Percentiles rank a stretch among this genome's conserved stretches.
phyloP scores from a whole-genome alignment of 2,888 invertebrate genomes.

The Ferdinandea cuprea region DNA sequence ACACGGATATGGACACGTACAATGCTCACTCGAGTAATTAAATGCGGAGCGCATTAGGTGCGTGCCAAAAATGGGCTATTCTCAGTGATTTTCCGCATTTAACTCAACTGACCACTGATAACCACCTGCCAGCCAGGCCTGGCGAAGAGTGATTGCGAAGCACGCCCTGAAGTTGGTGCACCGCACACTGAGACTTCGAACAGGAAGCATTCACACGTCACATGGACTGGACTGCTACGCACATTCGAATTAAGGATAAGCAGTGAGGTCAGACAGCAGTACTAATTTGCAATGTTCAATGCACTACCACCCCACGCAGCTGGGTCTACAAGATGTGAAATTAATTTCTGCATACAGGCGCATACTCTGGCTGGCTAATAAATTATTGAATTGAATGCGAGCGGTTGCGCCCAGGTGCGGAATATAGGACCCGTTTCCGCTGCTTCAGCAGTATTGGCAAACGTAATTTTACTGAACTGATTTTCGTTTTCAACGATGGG shows the following conservation, averaged over 20 bases:
- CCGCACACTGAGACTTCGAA: slow-evolving; percentile 14
- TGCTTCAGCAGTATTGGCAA: slow-evolving; percentile 42
- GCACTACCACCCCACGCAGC: background rate
- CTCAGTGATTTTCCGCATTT: slow-evolving; percentile 72
- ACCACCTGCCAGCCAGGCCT: slow-evolving; percentile 60
- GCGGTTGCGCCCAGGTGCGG: slow-evolving; percentile 69
- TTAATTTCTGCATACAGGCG: slow-evolving; percentile 56
- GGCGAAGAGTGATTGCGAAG: slow-evolving; percentile 61
- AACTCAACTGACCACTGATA: slow-evolving; percentile 71
- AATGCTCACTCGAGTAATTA: slow-evolving; percentile 69
- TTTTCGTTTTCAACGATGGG: slow-evolving; percentile 36
- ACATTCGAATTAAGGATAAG: slow-evolving; percentile 49
- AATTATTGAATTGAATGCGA: slow-evolving; percentile 67
- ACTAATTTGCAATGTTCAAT: slow-evolving; percentile 62
- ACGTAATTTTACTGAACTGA: slow-evolving; percentile 60
- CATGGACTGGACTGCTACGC: slow-evolving; percentile 48
- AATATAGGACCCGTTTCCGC: slow-evolving; percentile 70
- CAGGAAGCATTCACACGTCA: slow-evolving; percentile 54
- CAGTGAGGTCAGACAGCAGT: slow-evolving; percentile 44
- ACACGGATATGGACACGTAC: slow-evolving; percentile 46
- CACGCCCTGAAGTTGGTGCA: slow-evolving; percentile 49
- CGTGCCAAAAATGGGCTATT: slow-evolving; percentile 71
- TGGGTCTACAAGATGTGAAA: slow-evolving; percentile 61
- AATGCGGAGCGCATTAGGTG: slow-evolving; percentile 63
- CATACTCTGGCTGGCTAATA: slow-evolving; percentile 63